Conservation (phyloP, 2,888 invertebrate species). For the Lepidochitona cinerea region DNA sequence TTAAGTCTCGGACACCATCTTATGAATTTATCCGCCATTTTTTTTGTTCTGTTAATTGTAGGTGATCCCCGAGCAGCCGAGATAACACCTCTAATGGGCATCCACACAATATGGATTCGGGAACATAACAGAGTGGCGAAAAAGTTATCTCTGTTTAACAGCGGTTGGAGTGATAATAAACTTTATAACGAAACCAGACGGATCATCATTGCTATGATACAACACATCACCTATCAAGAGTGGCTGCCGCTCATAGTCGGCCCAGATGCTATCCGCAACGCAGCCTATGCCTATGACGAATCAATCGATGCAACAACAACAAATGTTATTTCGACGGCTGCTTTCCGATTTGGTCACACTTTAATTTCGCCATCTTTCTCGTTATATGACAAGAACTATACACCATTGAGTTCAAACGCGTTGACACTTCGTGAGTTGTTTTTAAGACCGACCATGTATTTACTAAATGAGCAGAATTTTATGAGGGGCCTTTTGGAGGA, state of each 20-base stretch:
- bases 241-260: conserved; percentile 95
- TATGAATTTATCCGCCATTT: not conserved
- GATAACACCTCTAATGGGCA: conserved; percentile 74
- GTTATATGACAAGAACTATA: not conserved
- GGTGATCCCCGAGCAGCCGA: conserved; percentile 98
- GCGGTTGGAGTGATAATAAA: conserved; percentile 94
- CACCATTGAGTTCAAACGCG: not conserved
- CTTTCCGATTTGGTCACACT: not conserved
- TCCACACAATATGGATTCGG: conserved; percentile 81
- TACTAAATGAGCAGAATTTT: not conserved
- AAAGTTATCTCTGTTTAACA: conserved; percentile 84
- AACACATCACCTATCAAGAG: conserved; percentile 92
- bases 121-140: conserved; percentile 95
- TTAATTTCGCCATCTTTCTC: conserved; percentile 82
- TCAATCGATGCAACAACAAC: not conserved
- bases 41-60: conserved; percentile 79
- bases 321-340: not conserved
- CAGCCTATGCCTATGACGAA: not conserved
- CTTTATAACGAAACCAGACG: conserved; percentile 81
- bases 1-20: too few species aligned
- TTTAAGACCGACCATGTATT: not conserved
- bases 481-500: not conserved
- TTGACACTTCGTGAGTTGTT: not conserved
- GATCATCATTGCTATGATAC: conserved; percentile 95
- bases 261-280: conserved; percentile 31